A percentile compares a stretch with the other conserved stretches of the same genome.
These are phyloP conservation scores for Halichondria panicea DNA, from an alignment of 37 sponge, comb jelly and placozoan species.

Conservation along the genomic window DNA sequence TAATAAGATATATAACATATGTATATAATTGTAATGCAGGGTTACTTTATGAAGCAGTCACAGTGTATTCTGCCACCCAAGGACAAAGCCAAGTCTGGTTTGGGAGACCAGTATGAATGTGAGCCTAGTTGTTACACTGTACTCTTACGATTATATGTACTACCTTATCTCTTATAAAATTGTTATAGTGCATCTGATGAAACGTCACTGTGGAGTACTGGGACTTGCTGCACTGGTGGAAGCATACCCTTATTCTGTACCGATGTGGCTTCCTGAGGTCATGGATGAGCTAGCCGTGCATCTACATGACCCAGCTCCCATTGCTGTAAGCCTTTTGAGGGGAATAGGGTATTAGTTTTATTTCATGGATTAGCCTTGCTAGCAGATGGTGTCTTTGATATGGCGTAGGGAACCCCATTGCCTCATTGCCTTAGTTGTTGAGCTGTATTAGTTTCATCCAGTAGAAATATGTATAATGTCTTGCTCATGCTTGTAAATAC, in stretches of 20 bases:
- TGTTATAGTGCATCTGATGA: slow-evolving; percentile 35
- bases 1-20: neutral
- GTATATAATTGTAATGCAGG: neutral
- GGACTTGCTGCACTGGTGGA: slow-evolving; percentile 85
- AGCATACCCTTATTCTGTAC: slow-evolving; percentile 92
- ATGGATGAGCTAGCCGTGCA: slow-evolving; percentile 75
- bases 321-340: slow-evolving; percentile 36
- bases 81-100: neutral
- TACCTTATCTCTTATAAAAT: neutral
- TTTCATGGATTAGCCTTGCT: neutral
- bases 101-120: neutral
- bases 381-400: too few relatives aligned
- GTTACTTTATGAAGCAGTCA: slow-evolving; percentile 20
- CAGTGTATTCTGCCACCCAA: slow-evolving; percentile 11
- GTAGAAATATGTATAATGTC: neutral
- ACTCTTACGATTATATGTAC: neutral
- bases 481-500: neutral
- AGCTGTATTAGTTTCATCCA: neutral
- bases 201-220: slow-evolving; percentile 84
- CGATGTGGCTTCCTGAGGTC: slow-evolving; percentile 87
- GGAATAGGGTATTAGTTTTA: neutral
- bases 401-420: too few relatives aligned
- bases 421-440: too few relatives aligned
- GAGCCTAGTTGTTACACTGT: slow-evolving; percentile 4
- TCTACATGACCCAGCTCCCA: slow-evolving; percentile 78